Evolutionary conservation across 2,113 vertebrate species (phyloP).

Genomic region (Entelurus aequoreus): DNA sequence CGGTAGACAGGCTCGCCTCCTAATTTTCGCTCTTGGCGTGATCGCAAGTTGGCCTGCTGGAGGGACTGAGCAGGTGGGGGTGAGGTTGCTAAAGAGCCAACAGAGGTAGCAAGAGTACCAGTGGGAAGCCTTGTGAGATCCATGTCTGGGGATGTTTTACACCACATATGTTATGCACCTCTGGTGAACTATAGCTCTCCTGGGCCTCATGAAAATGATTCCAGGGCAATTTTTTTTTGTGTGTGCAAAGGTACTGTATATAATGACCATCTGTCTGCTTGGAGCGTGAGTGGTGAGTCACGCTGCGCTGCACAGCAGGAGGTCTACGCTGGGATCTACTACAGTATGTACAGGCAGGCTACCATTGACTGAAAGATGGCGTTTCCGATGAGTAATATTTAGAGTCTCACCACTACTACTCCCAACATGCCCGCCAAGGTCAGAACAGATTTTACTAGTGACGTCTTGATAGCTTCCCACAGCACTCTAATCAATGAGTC

Average conservation of each 20-base stretch:
- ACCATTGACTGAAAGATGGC: constrained; percentile 51
- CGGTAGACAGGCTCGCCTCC: constrained; percentile 48
- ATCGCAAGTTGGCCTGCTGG: constrained; percentile 46
- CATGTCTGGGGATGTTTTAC: constrained; percentile 24
- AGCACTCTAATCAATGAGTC: too few species aligned
- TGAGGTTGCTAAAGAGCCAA: constrained; percentile 17
- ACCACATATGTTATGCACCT: constrained; percentile 40
- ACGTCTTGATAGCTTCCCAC: background rate
- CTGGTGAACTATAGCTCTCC: constrained; percentile 62
- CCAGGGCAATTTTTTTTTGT: constrained; percentile 40
- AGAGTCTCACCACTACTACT: constrained; percentile 18
- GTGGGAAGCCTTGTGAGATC: constrained; percentile 30
- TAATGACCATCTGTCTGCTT: constrained; percentile 72
- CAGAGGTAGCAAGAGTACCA: constrained; percentile 23
- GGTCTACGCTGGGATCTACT: constrained; percentile 32
- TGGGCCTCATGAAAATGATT: constrained; percentile 70
- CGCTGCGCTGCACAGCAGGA: constrained; percentile 44
- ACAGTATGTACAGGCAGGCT: constrained; percentile 29
- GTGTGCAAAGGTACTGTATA: constrained; percentile 55
- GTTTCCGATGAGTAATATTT: constrained; percentile 27
- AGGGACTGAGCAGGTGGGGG: constrained; percentile 14
- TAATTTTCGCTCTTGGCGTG: constrained; percentile 49
- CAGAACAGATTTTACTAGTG: constrained; percentile 9
- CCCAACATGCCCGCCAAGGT: constrained; percentile 33
- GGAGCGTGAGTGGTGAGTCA: constrained; percentile 53